Conservation (phyloP, 2,113 vertebrate genomes). For the Callocephalon fimbriatum region DNA sequence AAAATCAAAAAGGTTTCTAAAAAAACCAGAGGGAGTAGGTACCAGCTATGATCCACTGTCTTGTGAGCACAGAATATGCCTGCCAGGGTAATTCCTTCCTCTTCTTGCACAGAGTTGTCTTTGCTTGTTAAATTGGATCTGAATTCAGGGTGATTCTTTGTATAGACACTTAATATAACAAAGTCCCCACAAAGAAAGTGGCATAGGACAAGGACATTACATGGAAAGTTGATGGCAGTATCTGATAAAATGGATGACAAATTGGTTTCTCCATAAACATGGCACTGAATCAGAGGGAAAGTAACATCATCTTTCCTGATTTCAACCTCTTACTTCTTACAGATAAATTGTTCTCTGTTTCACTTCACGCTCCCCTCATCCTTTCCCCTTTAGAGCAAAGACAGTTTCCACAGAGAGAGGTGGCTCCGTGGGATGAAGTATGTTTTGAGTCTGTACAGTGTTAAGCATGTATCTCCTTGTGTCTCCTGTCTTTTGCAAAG, state of each 20-base stretch:
- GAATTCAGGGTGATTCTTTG: background rate
- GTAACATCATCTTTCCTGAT: background rate
- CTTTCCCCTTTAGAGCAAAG: background rate
- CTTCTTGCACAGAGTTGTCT: background rate
- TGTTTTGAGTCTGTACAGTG: background rate
- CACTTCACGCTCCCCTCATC: background rate
- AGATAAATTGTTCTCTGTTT: background rate
- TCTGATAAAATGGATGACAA: constrained; percentile 10
- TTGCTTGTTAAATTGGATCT: background rate
- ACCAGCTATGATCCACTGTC: background rate
- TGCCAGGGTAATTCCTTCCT: background rate
- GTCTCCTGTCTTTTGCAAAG: background rate
- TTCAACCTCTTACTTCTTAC: background rate
- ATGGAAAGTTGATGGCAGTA: background rate
- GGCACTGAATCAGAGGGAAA: background rate
- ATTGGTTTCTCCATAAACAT: background rate
- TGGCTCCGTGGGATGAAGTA: background rate
- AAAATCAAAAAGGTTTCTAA: background rate
- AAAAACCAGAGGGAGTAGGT: background rate
- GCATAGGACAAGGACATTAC: background rate
- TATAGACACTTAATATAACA: background rate
- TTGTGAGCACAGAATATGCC: background rate
- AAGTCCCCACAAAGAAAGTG: background rate
- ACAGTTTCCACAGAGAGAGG: background rate
- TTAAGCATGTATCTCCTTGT: background rate